Percentiles rank a stretch among this genome's conserved stretches.
Conservation (phyloP, 2,888 invertebrate species). For the Ctenicera cuprea region DNA sequence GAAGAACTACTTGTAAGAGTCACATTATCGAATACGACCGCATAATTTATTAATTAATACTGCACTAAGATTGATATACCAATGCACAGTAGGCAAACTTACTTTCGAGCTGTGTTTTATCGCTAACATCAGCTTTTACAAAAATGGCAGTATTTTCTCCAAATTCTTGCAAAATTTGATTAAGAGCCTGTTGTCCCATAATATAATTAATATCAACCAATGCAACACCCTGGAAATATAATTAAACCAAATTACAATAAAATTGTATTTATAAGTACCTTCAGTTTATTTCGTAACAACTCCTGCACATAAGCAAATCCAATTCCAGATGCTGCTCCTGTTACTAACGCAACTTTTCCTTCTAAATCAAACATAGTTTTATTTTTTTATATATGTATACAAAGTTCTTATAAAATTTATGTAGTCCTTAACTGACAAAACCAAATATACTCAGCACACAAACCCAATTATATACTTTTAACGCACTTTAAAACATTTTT, state of each 20-base stretch:
- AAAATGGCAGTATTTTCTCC: conserved; percentile 82
- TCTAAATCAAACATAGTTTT: background rate
- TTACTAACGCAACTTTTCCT: conserved; percentile 26
- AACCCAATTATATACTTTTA: no score
- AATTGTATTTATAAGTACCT: background rate
- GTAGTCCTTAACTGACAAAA: no score
- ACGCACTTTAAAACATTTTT: no score
- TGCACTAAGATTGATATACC: no score
- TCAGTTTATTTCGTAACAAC: conserved; percentile 23
- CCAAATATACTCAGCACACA: no score
- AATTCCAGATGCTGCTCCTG: conserved; percentile 13
- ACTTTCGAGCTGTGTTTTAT: conserved; percentile 84
- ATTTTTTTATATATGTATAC: no score
- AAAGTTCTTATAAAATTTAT: no score
- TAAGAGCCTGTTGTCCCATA: conserved; percentile 77
- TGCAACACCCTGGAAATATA: conserved; percentile 61
- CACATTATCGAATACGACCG: no score
- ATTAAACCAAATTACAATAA: background rate
- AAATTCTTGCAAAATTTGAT: conserved; percentile 77
- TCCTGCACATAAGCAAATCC: conserved; percentile 27
- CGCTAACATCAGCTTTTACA: conserved; percentile 83
- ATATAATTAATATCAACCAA: conserved; percentile 63
- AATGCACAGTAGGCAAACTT: no score
- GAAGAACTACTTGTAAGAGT: no score
- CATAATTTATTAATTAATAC: no score